phyloP scores from a whole-genome alignment of 2,888 invertebrate genomes.

The Drosophila rubida region DNA sequence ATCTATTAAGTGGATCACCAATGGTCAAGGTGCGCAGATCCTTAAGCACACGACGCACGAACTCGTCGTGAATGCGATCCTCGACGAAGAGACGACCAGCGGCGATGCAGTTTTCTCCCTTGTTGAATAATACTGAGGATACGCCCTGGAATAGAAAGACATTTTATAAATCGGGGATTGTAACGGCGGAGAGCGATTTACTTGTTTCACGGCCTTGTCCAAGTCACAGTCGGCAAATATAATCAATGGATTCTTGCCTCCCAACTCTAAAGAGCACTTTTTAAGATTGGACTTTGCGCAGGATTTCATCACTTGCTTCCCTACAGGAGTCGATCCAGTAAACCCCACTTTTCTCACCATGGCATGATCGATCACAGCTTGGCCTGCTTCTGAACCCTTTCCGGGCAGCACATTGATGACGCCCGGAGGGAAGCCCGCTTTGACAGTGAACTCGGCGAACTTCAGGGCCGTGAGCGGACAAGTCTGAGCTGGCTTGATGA shows the following conservation, averaged over 20 bases:
- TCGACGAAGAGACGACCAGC: constrained; percentile 97
- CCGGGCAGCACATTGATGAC: constrained; percentile 97
- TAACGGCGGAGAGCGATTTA: constrained; percentile 84
- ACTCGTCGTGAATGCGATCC: constrained; percentile 95
- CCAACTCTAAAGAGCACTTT: constrained; percentile 96
- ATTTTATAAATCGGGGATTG: neutral
- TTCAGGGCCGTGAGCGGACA: constrained; percentile 97
- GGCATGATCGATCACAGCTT: constrained; percentile 94
- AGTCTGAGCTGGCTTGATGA: constrained; percentile 97
- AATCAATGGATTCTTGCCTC: constrained; percentile 98
- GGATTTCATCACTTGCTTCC: constrained; percentile 94
- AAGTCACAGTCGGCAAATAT: constrained; percentile 97
- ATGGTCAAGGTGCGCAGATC: constrained; percentile 90
- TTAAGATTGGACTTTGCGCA: constrained; percentile 96
- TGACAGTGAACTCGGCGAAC: constrained; percentile 95
- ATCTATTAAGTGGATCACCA: constrained; percentile 95
- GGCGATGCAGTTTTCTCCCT: constrained; percentile 99
- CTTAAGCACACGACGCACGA: constrained; percentile 90
- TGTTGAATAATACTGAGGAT: constrained; percentile 98
- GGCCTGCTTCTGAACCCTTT: constrained; percentile 91
- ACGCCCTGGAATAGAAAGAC: constrained; percentile 88
- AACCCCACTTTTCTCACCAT: constrained; percentile 96
- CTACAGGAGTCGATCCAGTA: constrained; percentile 97
- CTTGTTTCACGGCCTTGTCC: constrained; percentile 95
- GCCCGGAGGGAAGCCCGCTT: constrained; percentile 96